These are phyloP conservation scores for Trichonephila clavata DNA, from an alignment of 1,140 invertebrate genomes.

Conservation along the genomic window DNA sequence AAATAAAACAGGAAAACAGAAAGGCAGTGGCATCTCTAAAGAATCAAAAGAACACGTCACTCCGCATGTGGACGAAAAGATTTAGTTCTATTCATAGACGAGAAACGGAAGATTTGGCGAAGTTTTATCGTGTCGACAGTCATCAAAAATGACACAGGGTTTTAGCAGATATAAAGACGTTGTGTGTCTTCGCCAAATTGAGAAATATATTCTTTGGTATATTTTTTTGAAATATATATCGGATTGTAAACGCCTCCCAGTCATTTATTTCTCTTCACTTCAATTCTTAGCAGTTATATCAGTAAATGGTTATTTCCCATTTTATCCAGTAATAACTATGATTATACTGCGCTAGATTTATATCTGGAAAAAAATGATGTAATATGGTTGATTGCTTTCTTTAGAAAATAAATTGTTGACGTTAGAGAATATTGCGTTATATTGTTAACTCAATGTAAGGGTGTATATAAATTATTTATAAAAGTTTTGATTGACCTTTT, in stretches of 20 bases:
- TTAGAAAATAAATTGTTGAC: too few species aligned
- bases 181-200: slow-evolving; percentile 45
- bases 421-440: too few species aligned
- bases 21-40: background rate
- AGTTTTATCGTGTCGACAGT: slow-evolving; percentile 42
- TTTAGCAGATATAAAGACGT: slow-evolving; percentile 23
- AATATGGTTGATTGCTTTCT: too few species aligned
- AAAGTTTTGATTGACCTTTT: too few species aligned
- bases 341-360: too few species aligned
- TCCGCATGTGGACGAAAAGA: slow-evolving; percentile 2
- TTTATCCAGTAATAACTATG: too few species aligned
- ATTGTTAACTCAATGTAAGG: too few species aligned
- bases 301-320: background rate
- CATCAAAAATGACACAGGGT: slow-evolving; percentile 53
- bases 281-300: background rate
- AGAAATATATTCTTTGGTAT: background rate
- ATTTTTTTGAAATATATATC: background rate
- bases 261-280: background rate
- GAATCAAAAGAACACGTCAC: slow-evolving; percentile 30
- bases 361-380: too few species aligned
- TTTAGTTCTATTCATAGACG: slow-evolving; percentile 58
- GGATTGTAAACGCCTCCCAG: slow-evolving; percentile 51
- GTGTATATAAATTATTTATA: too few species aligned
- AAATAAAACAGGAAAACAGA: background rate
- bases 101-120: background rate